phyloP scores from a whole-genome alignment of 2,888 invertebrate species.

The Ptychoptera contaminata region DNA sequence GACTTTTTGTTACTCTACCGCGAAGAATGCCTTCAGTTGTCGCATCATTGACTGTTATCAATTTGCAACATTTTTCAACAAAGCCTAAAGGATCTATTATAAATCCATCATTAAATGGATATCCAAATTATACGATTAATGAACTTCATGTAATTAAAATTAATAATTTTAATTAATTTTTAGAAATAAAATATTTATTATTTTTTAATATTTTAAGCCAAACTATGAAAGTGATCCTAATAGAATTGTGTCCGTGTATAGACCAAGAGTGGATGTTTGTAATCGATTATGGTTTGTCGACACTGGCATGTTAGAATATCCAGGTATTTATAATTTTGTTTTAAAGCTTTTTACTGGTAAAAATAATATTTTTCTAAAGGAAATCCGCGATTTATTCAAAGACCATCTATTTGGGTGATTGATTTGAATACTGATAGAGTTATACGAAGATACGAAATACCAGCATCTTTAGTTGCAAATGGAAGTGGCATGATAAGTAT shows the following conservation, averaged over 20 bases:
- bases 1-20: constrained; percentile 56
- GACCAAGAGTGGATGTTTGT: constrained; percentile 53
- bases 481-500: constrained; percentile 42
- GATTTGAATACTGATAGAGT: constrained; percentile 48
- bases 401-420: constrained; percentile 46
- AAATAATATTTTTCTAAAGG: no score
- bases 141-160: constrained; percentile 15
- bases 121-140: constrained; percentile 24
- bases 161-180: not conserved
- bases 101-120: constrained; percentile 25
- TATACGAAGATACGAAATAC: constrained; percentile 37
- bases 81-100: no score
- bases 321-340: no score
- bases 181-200: not conserved
- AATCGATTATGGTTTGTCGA: constrained; percentile 66
- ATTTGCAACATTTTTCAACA: no score
- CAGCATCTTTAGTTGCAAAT: constrained; percentile 21
- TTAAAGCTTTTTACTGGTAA: no score
- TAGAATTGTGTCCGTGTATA: constrained; percentile 49
- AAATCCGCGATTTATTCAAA: constrained; percentile 31
- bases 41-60: constrained; percentile 36
- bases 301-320: constrained; percentile 53
- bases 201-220: constrained; percentile 9
- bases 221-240: constrained; percentile 12
- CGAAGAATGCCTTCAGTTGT: constrained; percentile 48